phyloP scores from a whole-genome alignment of 2,888 invertebrate species.

The Aproaerema taeniolella region DNA sequence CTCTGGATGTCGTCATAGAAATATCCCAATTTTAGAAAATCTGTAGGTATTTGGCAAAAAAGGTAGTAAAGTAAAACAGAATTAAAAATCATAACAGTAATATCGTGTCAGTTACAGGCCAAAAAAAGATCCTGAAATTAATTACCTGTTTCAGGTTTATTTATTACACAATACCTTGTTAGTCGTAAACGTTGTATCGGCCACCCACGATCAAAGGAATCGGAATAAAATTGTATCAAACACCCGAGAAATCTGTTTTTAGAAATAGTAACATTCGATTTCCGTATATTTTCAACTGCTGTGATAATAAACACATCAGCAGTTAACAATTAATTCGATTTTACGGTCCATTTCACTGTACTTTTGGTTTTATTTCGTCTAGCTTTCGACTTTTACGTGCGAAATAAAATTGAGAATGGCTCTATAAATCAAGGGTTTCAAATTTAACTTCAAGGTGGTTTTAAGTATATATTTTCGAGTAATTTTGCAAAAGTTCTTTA shows the following conservation, averaged over 20 bases:
- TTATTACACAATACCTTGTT: no score
- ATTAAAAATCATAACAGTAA: no score
- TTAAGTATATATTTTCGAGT: neutral
- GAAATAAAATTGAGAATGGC: conserved; percentile 12
- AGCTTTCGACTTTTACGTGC: conserved; percentile 15
- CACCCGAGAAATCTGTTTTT: conserved; percentile 41
- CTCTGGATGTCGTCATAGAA: no score
- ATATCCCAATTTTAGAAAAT: no score
- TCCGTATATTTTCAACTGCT: conserved; percentile 47
- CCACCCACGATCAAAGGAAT: conserved; percentile 67
- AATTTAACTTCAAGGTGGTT: neutral
- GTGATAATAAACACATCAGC: conserved; percentile 68
- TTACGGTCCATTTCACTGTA: conserved; percentile 48
- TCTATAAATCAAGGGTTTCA: conserved; percentile 1
- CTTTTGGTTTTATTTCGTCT: conserved; percentile 31
- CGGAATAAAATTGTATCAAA: conserved; percentile 31
- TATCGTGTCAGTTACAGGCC: no score
- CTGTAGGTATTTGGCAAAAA: no score
- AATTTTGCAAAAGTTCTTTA: no score
- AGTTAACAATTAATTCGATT: conserved; percentile 47
- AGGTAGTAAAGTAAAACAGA: no score
- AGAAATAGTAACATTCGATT: conserved; percentile 54
- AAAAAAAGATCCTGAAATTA: no score
- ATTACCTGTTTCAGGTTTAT: no score
- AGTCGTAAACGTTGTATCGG: conserved; percentile 24